These are phyloP conservation scores for Terrapene triunguis DNA, from an alignment of 2,113 vertebrate species.

Conservation along the genomic window DNA sequence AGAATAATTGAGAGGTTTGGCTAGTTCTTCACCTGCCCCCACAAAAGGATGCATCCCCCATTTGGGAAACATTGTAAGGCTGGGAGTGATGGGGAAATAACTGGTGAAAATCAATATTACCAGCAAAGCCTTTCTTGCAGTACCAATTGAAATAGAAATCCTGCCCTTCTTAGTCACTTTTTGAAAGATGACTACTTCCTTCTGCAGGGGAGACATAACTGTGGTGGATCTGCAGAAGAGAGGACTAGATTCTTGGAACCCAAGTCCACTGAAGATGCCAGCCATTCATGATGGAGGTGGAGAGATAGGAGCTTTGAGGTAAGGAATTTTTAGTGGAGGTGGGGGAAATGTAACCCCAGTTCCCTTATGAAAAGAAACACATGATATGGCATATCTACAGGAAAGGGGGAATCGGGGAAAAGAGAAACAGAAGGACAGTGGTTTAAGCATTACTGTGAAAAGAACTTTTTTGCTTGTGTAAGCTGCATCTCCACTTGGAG, in stretches of 20 bases:
- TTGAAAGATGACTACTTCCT: background rate
- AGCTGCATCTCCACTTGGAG: background rate
- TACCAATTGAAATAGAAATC: background rate
- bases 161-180: background rate
- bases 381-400: background rate
- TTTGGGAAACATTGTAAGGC: background rate
- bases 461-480: background rate
- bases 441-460: background rate
- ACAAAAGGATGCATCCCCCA: background rate
- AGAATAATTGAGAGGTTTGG: background rate
- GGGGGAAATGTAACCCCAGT: background rate
- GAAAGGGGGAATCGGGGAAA: background rate
- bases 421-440: background rate
- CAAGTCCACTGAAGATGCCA: background rate
- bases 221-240: background rate
- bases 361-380: background rate
- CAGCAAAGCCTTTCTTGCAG: background rate
- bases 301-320: background rate
- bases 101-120: background rate
- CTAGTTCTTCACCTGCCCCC: background rate
- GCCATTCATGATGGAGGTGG: background rate
- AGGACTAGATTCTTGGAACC: background rate
- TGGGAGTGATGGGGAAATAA: background rate
- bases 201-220: background rate
- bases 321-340: background rate